Conservation (phyloP, 2,113 vertebrate species). For the Odobenus rosmarus region DNA sequence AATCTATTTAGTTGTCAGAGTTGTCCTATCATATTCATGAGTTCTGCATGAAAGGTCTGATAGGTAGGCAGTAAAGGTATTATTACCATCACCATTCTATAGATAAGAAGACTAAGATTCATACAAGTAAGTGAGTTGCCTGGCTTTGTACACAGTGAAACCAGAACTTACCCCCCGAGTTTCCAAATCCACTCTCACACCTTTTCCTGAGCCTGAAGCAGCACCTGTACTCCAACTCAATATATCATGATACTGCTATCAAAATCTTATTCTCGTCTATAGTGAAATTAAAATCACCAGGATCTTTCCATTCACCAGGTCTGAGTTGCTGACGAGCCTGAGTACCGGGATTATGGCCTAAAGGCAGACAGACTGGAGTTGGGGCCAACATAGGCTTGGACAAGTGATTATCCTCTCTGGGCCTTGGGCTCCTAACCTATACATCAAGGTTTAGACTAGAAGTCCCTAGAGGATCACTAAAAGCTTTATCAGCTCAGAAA, state of each 20-base stretch:
- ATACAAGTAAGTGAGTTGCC: background rate
- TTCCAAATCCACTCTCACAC: background rate
- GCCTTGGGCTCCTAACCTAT: background rate
- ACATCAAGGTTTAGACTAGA: background rate
- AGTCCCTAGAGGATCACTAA: background rate
- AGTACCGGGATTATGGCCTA: background rate
- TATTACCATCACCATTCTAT: background rate
- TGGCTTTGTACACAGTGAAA: background rate
- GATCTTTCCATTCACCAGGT: background rate
- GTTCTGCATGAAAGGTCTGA: background rate
- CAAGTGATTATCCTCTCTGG: background rate
- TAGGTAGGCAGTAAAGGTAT: background rate
- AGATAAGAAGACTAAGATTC: background rate
- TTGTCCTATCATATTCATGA: background rate
- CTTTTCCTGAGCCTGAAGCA: background rate
- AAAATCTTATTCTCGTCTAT: background rate
- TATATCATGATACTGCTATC: background rate
- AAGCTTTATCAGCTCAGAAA: background rate
- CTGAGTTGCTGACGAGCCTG: background rate
- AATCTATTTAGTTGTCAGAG: background rate
- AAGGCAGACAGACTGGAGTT: background rate
- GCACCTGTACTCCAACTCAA: background rate
- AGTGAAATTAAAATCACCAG: conserved; percentile 10
- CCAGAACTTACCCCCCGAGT: background rate
- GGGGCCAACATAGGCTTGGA: background rate